Evolutionary conservation across 2,113 vertebrate species (phyloP).

Genomic region (Xiphorhynchus elegans): DNA sequence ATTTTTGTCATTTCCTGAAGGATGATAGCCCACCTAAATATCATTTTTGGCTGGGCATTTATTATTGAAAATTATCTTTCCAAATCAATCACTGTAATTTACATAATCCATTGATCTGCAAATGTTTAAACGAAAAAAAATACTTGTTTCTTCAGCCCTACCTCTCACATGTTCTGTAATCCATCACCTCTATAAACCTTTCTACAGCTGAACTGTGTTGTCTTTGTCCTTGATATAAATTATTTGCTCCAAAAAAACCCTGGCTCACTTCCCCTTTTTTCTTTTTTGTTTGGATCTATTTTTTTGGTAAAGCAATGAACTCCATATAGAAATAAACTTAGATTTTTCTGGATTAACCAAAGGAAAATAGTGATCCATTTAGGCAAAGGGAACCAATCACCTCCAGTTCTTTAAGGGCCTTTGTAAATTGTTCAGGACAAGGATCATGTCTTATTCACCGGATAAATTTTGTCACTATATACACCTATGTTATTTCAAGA

Average conservation of each 20-base stretch:
- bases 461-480: constrained; percentile 40
- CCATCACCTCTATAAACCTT: neutral
- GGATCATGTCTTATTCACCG: neutral
- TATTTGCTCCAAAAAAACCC: rapidly evolving
- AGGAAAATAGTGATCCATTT: neutral
- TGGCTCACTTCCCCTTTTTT: neutral
- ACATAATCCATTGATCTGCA: neutral
- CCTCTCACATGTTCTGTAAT: neutral
- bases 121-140: neutral
- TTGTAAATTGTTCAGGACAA: neutral
- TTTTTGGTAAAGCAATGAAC: neutral
- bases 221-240: neutral
- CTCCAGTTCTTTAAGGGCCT: neutral
- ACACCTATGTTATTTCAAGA: constrained; percentile 40
- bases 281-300: neutral
- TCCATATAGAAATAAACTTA: neutral
- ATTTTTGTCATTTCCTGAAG: neutral
- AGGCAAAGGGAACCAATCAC: neutral
- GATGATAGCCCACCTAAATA: neutral
- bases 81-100: neutral
- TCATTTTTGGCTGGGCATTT: neutral
- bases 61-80: neutral
- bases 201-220: neutral
- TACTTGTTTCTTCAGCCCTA: neutral
- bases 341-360: neutral